Percentiles rank a stretch among this genome's conserved stretches.
Conservation (phyloP, 2,797 vertebrate genomes). For the Triplophysa yarkandensis region DNA sequence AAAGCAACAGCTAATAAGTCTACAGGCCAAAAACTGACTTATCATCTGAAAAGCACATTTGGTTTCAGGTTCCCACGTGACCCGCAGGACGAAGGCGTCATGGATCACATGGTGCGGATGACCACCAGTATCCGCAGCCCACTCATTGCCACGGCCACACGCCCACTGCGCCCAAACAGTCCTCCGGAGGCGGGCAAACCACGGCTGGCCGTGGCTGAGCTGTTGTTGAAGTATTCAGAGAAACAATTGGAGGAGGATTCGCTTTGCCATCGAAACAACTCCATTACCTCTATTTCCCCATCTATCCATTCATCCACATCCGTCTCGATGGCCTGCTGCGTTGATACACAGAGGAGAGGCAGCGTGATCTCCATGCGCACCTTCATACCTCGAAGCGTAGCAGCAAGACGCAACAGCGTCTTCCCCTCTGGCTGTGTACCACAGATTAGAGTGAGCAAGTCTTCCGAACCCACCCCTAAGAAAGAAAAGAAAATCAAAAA, state of each 20-base stretch:
- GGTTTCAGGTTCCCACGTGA: constrained; percentile 75
- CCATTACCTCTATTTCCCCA: constrained; percentile 56
- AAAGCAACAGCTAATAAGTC: constrained; percentile 71
- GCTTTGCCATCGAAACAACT: constrained; percentile 67
- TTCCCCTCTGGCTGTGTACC: constrained; percentile 76
- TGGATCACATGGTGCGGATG: constrained; percentile 89
- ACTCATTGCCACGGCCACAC: constrained; percentile 82
- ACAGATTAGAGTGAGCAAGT: constrained; percentile 76
- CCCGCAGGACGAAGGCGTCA: constrained; percentile 78
- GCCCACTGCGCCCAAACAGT: constrained; percentile 79
- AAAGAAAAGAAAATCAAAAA: constrained; percentile 57
- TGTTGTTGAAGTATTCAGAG: constrained; percentile 68
- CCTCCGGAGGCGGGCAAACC: constrained; percentile 81
- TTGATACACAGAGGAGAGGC: constrained; percentile 48
- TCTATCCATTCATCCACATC: constrained; percentile 51
- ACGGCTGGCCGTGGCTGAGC: constrained; percentile 79
- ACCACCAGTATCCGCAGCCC: constrained; percentile 85
- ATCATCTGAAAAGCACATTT: constrained; percentile 75
- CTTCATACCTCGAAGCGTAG: constrained; percentile 67
- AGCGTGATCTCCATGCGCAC: constrained; percentile 64
- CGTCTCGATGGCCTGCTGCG: constrained; percentile 33
- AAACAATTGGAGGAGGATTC: constrained; percentile 60
- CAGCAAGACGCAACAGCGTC: constrained; percentile 67
- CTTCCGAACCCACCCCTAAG: constrained; percentile 44
- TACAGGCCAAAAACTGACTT: constrained; percentile 66